Evolutionary conservation across 2,888 invertebrate genomes (phyloP).

Genomic region (Cephalotes varians): DNA sequence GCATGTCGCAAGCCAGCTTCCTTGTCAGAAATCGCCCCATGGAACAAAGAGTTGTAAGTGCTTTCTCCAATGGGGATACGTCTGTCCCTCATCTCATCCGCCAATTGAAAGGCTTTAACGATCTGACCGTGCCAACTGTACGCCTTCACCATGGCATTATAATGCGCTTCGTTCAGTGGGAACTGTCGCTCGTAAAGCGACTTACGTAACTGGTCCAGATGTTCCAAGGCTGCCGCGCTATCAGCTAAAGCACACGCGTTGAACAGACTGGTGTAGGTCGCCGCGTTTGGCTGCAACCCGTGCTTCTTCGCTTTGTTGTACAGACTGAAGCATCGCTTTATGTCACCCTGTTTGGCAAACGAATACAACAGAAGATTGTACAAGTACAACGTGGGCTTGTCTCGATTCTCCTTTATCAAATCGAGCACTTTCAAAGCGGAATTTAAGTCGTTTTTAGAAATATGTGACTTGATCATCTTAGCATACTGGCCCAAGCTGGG

Average conservation of each 20-base stretch:
- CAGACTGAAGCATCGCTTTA: slow-evolving; percentile 94
- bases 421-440: slow-evolving; percentile 94
- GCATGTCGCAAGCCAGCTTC: slow-evolving; percentile 93
- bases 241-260: slow-evolving; percentile 95
- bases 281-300: slow-evolving; percentile 89
- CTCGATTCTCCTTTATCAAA: slow-evolving; percentile 92
- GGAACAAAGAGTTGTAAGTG: slow-evolving; percentile 93
- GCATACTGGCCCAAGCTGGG: slow-evolving; percentile 90
- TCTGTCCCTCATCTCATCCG: slow-evolving; percentile 93
- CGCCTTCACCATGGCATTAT: slow-evolving; percentile 96
- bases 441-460: slow-evolving; percentile 89
- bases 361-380: slow-evolving; percentile 94
- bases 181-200: slow-evolving; percentile 90
- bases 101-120: slow-evolving; percentile 91
- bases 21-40: slow-evolving; percentile 93
- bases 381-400: slow-evolving; percentile 92
- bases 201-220: slow-evolving; percentile 89
- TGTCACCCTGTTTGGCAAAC: slow-evolving; percentile 94
- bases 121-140: slow-evolving; percentile 94
- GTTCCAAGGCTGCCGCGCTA: slow-evolving; percentile 88
- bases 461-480: slow-evolving; percentile 90
- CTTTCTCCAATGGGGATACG: slow-evolving; percentile 88
- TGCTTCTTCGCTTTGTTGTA: slow-evolving; percentile 94
- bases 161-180: slow-evolving; percentile 91
- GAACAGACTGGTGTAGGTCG: slow-evolving; percentile 94